Percentiles rank a stretch among this genome's conserved stretches.
Conservation (phyloP, 2,113 vertebrate genomes). For the Dasyurus viverrinus region DNA sequence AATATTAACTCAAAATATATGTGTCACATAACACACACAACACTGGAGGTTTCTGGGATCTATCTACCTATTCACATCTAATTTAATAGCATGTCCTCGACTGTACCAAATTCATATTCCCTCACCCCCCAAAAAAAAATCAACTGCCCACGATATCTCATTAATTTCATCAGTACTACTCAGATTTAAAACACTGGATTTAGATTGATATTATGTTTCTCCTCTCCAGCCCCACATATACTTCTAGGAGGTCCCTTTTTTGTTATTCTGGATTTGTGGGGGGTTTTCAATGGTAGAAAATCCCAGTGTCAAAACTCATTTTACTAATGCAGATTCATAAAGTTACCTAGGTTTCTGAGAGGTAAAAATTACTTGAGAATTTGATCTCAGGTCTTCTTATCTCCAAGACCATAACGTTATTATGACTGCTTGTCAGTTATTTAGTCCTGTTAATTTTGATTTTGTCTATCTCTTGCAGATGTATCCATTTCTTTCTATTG, state of each 20-base stretch:
- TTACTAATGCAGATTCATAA: neutral
- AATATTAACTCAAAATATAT: constrained; percentile 37
- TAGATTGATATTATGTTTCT: neutral
- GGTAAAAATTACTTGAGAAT: neutral
- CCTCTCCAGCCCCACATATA: neutral
- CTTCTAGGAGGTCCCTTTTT: neutral
- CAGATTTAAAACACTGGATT: constrained; percentile 10
- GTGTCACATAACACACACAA: neutral
- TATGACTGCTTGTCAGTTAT: too few species aligned
- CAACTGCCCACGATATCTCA: neutral
- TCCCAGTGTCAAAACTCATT: neutral
- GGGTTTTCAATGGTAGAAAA: neutral
- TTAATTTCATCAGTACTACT: constrained; percentile 17
- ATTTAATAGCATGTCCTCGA: constrained; percentile 58
- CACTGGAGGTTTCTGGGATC: constrained; percentile 8
- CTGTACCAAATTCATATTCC: constrained; percentile 24
- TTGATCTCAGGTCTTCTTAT: neutral
- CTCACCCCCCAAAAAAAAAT: neutral
- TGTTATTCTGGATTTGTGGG: constrained; percentile 13
- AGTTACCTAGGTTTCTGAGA: neutral
- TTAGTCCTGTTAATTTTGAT: neutral
- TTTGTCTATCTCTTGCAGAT: neutral
- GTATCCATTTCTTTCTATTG: neutral
- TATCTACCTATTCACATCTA: constrained; percentile 43
- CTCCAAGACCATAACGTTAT: neutral